Evolutionary conservation across 2,797 vertebrate species (phyloP), one percentile per base, ranked within the genome.

Genomic region (Rhynchonycteris naso): DNA sequence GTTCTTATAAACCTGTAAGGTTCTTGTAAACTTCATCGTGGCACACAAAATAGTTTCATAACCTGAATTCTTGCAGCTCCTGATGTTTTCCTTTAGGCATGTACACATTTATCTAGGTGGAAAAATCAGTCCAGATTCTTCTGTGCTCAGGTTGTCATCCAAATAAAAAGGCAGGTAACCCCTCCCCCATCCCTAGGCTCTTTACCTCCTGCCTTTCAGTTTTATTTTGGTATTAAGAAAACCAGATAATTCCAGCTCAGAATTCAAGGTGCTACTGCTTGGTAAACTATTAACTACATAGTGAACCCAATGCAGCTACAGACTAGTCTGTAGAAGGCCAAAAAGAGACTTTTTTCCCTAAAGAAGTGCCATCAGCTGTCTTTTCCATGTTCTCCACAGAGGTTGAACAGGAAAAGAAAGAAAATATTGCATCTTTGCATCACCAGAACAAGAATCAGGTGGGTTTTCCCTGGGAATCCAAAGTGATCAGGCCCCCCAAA

Each of bases 171-270:
- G 47, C 74, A 85, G 14, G 72, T 59, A 87, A 72, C 68, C 15
- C 28, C 9, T 54, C 74, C 33, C 54, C 19, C 22, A 58, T 65
- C 74, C 63, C 43, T 56, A 71, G 56, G 76, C 33, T 88, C 52
- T 87, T 88, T 24, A 61, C 61, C 38, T 90, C 79, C 28, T 93
- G 69, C 69, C 85, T 96, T 95, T 85, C 15, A 47, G 52, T 79
- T 96, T 97, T 93, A 95, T 96, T 96, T 93, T 92, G 79, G 26
- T 84, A 61, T 88, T 90, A 72, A 94, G 54, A 91, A 52, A 89
- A 66, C 43, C 58, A 94, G 43, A 85, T 13, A 91, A 88, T 85
- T 92, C 28, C 18, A 91, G 80, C 80, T 15, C 0, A 84, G 75
- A 93, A 95, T 80, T 95, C 33, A 61, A 65, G 72, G 63, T 59